Conservation (phyloP, 2,113 vertebrate genomes). For the Cromileptes altivelis region DNA sequence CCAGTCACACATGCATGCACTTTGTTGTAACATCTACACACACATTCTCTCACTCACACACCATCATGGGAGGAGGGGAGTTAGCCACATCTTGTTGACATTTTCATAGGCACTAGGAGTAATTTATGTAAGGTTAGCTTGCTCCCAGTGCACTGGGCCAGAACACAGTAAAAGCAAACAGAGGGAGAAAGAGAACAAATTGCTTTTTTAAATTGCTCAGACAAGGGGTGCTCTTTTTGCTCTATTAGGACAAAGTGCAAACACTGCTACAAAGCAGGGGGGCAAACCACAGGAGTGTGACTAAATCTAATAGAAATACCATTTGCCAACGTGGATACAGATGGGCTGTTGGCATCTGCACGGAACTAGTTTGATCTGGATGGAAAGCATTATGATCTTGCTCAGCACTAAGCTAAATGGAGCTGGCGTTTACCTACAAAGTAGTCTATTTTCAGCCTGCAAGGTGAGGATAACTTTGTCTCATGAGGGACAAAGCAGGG, state of each 20-base stretch:
- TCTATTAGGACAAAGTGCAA: slow-evolving; percentile 83
- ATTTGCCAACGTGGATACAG: slow-evolving; percentile 44
- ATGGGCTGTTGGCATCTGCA: slow-evolving; percentile 32
- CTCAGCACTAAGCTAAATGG: slow-evolving; percentile 9
- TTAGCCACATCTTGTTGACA: slow-evolving; percentile 78
- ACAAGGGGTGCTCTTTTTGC: slow-evolving; percentile 77
- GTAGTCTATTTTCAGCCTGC: background rate
- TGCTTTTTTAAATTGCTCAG: slow-evolving; percentile 84
- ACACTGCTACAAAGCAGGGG: slow-evolving; percentile 65
- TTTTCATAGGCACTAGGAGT: slow-evolving; percentile 78
- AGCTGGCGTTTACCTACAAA: slow-evolving; percentile 1
- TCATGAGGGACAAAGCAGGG: slow-evolving; percentile 1
- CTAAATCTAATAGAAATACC: slow-evolving; percentile 73
- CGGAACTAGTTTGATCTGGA: slow-evolving; percentile 22
- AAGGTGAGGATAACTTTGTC: slow-evolving; percentile 3
- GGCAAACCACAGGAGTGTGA: slow-evolving; percentile 60
- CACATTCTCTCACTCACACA: slow-evolving; percentile 25
- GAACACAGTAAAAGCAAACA: slow-evolving; percentile 82
- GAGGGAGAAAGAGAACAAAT: slow-evolving; percentile 81
- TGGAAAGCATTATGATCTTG: slow-evolving; percentile 6
- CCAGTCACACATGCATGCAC: slow-evolving; percentile 25
- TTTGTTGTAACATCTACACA: background rate
- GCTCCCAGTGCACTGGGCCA: slow-evolving; percentile 75
- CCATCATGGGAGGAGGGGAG: slow-evolving; percentile 43
- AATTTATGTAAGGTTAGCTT: slow-evolving; percentile 81